A percentile compares a stretch with the other conserved stretches of the same genome.
Conservation (phyloP, 2,797 vertebrate genomes). For the Phaenicophaeus curvirostris region DNA sequence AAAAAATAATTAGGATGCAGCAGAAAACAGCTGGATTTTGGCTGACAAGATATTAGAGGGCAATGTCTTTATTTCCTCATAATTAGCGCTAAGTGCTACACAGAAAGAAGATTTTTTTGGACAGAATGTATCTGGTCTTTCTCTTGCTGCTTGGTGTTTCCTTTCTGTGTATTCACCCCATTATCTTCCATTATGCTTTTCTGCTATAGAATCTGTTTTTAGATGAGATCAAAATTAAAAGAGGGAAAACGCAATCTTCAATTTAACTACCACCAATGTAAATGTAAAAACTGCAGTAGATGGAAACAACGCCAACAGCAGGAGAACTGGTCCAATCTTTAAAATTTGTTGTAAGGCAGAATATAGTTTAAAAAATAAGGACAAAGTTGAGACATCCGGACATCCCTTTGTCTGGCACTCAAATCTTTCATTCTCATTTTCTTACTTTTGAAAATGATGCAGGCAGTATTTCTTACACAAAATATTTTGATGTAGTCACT, state of each 20-base stretch:
- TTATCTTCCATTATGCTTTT: neutral
- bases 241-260: accelerated
- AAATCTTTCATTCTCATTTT: neutral
- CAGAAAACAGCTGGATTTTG: neutral
- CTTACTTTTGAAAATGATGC: neutral
- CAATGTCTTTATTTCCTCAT: neutral
- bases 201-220: neutral
- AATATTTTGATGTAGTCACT: neutral
- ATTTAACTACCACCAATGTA: neutral
- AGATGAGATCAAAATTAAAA: neutral
- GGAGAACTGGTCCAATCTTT: neutral
- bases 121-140: neutral
- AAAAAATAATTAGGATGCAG: neutral
- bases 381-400: neutral
- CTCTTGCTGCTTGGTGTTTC: neutral
- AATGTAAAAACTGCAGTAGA: neutral
- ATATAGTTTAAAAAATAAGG: neutral
- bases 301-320: neutral
- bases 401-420: neutral
- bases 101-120: neutral
- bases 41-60: neutral
- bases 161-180: neutral
- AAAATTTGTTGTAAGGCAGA: neutral
- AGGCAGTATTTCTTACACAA: neutral
- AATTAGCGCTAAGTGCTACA: neutral